Conservation (phyloP, 2,113 vertebrate genomes). For the Muscicapa adusta region DNA sequence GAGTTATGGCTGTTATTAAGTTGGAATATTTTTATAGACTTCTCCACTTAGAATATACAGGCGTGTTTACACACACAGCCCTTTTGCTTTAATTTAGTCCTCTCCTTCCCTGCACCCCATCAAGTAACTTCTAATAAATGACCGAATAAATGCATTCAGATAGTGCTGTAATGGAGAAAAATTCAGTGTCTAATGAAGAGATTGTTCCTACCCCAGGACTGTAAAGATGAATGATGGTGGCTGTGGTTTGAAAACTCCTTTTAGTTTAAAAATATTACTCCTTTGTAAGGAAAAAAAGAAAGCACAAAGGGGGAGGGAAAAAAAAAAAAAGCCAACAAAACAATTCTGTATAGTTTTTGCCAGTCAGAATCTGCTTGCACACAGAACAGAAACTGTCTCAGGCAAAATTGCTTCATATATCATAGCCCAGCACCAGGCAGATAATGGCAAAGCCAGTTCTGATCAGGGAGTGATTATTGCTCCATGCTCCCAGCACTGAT, state of each 20-base stretch:
- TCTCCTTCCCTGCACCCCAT: not conserved
- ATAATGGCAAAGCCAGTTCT: conserved; percentile 60
- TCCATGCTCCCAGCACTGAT: conserved; percentile 11
- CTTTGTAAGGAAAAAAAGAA: not conserved
- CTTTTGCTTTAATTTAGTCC: conserved; percentile 25
- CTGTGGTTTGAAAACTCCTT: conserved; percentile 62
- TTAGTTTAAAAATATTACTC: conserved; percentile 61
- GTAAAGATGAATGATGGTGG: conserved; percentile 54
- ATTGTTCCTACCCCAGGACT: not conserved
- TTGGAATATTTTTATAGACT: conserved; percentile 18
- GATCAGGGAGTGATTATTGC: conserved; percentile 62
- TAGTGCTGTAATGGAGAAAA: conserved; percentile 54
- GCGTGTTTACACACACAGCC: not conserved
- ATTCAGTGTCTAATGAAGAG: conserved; percentile 57
- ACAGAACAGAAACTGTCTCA: conserved; percentile 42
- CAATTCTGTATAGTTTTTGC: conserved; percentile 11
- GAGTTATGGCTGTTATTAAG: conserved; percentile 18
- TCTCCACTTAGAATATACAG: not conserved
- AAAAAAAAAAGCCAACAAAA: not conserved
- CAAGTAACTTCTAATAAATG: conserved; percentile 42
- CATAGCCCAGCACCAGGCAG: conserved; percentile 53
- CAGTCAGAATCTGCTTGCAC: conserved; percentile 1
- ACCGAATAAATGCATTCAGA: conserved; percentile 39
- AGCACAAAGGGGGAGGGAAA: not conserved
- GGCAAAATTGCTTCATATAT: conserved; percentile 70